Conservation (phyloP, 2,888 invertebrate species). For the Diaperis boleti region DNA sequence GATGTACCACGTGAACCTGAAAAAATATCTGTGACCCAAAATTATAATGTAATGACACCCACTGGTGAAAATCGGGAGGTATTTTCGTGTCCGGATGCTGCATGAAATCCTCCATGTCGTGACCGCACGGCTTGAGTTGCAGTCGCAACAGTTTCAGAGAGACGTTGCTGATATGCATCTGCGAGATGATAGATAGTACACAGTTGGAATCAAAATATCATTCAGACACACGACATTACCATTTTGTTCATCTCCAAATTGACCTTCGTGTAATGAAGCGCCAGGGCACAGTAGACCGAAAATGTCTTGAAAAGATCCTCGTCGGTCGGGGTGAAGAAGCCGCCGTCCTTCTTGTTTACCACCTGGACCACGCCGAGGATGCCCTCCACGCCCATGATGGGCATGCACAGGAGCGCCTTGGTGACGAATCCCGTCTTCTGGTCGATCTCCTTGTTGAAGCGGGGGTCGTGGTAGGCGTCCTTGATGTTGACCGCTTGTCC, state of each 20-base stretch:
- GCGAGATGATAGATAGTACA: too few relatives aligned
- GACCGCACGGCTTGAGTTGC: slow-evolving; percentile 70
- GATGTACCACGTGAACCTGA: slow-evolving; percentile 71
- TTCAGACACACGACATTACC: slow-evolving; percentile 2
- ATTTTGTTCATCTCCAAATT: slow-evolving; percentile 68
- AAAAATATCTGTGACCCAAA: neutral
- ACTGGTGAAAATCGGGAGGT: slow-evolving; percentile 68
- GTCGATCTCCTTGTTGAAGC: slow-evolving; percentile 70
- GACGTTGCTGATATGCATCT: slow-evolving; percentile 29
- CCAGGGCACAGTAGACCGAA: slow-evolving; percentile 71
- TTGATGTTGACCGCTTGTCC: slow-evolving; percentile 68
- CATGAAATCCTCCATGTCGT: slow-evolving; percentile 67
- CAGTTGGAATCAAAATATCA: too few relatives aligned
- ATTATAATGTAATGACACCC: slow-evolving; percentile 20
- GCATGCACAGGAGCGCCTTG: slow-evolving; percentile 70
- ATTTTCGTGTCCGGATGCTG: slow-evolving; percentile 65
- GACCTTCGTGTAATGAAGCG: slow-evolving; percentile 71
- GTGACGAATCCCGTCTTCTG: slow-evolving; percentile 70
- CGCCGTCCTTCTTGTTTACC: slow-evolving; percentile 69
- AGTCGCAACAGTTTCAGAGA: slow-evolving; percentile 64
- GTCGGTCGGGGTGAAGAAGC: slow-evolving; percentile 68
- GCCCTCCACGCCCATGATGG: slow-evolving; percentile 67
- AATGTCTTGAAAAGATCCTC: slow-evolving; percentile 71
- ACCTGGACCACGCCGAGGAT: slow-evolving; percentile 70
- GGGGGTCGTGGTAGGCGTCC: slow-evolving; percentile 70